Conservation (phyloP, 2,888 invertebrate genomes). For the Synergus gifuensis region DNA sequence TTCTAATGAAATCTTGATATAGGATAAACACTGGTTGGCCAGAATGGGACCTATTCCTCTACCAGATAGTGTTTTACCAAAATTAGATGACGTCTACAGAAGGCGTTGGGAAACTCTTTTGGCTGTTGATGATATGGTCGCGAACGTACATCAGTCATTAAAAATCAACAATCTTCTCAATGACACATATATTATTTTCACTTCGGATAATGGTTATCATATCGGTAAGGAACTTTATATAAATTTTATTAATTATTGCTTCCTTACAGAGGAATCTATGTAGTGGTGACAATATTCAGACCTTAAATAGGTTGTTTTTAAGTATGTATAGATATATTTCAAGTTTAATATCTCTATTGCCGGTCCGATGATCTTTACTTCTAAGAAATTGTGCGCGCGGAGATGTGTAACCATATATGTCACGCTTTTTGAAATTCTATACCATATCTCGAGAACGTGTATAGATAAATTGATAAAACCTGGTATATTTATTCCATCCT, state of each 20-base stretch:
- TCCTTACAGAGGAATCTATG: too few relatives aligned
- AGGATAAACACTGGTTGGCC: constrained; percentile 93
- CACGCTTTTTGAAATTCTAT: too few relatives aligned
- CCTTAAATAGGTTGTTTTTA: too few relatives aligned
- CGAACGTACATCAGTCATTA: constrained; percentile 81
- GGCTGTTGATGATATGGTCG: constrained; percentile 92
- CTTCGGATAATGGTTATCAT: constrained; percentile 96
- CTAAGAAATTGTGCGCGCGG: too few relatives aligned
- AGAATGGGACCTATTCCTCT: constrained; percentile 84
- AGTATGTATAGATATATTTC: too few relatives aligned
- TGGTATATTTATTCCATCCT: too few relatives aligned
- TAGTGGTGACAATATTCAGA: background rate
- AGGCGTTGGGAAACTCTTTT: constrained; percentile 89
- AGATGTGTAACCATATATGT: too few relatives aligned
- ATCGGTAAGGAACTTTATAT: constrained; percentile 81
- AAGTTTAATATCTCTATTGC: too few relatives aligned
- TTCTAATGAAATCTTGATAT: constrained; percentile 54
- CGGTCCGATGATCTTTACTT: too few relatives aligned
- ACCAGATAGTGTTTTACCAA: constrained; percentile 80
- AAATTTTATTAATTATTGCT: background rate
- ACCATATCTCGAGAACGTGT: too few relatives aligned
- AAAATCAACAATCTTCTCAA: constrained; percentile 80
- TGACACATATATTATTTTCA: constrained; percentile 89
- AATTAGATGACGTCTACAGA: constrained; percentile 85
- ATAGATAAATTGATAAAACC: too few relatives aligned